Percentiles rank a stretch among this genome's conserved stretches.
Conservation (phyloP, 1,140 invertebrate species). For the Saccostrea echinata region DNA sequence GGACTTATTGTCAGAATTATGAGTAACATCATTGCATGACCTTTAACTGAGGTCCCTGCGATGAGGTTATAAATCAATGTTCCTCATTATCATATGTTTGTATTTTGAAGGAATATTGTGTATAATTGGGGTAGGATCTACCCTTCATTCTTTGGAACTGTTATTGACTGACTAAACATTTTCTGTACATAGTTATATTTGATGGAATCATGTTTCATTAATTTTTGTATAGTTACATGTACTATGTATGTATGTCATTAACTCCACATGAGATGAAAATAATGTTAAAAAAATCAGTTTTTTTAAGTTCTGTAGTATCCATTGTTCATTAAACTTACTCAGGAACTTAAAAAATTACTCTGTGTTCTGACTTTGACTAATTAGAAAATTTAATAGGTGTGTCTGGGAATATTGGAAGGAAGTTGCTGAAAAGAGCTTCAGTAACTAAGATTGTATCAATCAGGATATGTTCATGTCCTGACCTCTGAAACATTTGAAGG, state of each 20-base stretch:
- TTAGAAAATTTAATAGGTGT: too few relatives aligned
- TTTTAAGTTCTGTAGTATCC: slow-evolving; percentile 39
- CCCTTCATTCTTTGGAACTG: slow-evolving; percentile 8
- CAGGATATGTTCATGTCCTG: too few relatives aligned
- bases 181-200: slow-evolving; percentile 31
- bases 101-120: slow-evolving; percentile 1
- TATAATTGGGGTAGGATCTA: slow-evolving; percentile 7
- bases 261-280: slow-evolving; percentile 41
- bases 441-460: too few relatives aligned
- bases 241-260: slow-evolving; percentile 10
- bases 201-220: slow-evolving; percentile 29
- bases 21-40: neutral
- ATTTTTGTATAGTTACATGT: slow-evolving; percentile 35
- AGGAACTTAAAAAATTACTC: neutral
- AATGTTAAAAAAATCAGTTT: neutral
- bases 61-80: neutral
- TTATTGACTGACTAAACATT: neutral
- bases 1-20: neutral
- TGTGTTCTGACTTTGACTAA: neutral
- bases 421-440: too few relatives aligned
- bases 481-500: too few relatives aligned
- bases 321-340: slow-evolving; percentile 46
- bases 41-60: neutral
- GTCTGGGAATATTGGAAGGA: too few relatives aligned
- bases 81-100: slow-evolving; percentile 1